These are phyloP conservation scores for Melanotaenia trifasciata DNA, from an alignment of 2,797 vertebrate genomes.

Conservation along the genomic window DNA sequence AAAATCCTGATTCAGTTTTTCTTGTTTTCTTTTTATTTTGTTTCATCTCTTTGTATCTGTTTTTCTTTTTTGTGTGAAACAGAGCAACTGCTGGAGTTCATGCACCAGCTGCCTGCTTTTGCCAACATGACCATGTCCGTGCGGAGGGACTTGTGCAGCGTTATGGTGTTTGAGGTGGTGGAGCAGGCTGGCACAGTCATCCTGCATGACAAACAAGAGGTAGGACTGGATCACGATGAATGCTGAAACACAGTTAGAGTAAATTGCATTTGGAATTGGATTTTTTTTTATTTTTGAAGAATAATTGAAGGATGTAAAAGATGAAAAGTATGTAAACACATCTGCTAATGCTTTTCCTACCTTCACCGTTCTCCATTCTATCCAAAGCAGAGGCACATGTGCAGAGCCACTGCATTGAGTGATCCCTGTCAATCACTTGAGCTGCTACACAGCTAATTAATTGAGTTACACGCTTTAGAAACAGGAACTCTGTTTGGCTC, in stretches of 20 bases:
- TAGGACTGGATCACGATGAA: slow-evolving; percentile 52
- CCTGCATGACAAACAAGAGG: slow-evolving; percentile 96
- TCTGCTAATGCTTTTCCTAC: neutral
- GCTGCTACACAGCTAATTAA: slow-evolving; percentile 64
- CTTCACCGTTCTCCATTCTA: neutral
- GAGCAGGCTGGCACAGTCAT: slow-evolving; percentile 95
- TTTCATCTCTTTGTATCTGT: neutral
- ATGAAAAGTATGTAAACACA: neutral
- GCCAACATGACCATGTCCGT: slow-evolving; percentile 99
- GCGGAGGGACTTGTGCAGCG: slow-evolving; percentile 94
- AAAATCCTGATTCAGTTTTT: neutral
- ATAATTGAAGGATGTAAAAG: neutral
- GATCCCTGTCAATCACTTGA: slow-evolving; percentile 74
- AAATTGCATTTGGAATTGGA: slow-evolving; percentile 12
- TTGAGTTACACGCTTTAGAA: slow-evolving; percentile 71
- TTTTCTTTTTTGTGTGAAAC: slow-evolving; percentile 32
- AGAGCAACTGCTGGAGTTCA: slow-evolving; percentile 99
- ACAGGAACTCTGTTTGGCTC: slow-evolving; percentile 48
- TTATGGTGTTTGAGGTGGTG: slow-evolving; percentile 99
- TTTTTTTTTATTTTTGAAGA: neutral
- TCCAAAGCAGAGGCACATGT: slow-evolving; percentile 18
- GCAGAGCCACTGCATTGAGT: slow-evolving; percentile 65
- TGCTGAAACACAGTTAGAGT: slow-evolving; percentile 18
- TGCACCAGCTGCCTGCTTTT: slow-evolving; percentile 99
- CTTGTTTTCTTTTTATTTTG: neutral